Conservation (phyloP, 1,140 invertebrate genomes). For the Heliothis virescens region DNA sequence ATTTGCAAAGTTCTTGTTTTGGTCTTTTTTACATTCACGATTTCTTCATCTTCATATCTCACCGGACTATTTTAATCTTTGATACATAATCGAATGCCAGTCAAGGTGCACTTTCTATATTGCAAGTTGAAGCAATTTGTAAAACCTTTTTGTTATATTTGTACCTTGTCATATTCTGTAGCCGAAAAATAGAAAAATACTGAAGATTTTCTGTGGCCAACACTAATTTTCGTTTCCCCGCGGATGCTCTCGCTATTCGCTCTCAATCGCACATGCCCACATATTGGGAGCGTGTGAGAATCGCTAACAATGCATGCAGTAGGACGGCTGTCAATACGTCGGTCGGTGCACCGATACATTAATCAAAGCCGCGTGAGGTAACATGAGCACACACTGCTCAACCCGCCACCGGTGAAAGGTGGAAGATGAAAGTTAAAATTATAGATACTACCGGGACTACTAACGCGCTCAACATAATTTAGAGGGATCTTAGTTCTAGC, state of each 20-base stretch:
- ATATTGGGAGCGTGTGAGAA: conserved; percentile 41
- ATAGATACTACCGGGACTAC: background rate
- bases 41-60: conserved; percentile 27
- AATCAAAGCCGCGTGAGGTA: conserved; percentile 35
- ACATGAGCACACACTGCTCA: background rate
- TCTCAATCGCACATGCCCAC: background rate
- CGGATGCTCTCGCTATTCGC: background rate
- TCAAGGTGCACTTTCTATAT: conserved; percentile 19
- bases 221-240: too few relatives aligned
- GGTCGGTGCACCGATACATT: conserved; percentile 31
- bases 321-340: conserved; percentile 31
- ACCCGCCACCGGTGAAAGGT: conserved; percentile 14
- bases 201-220: too few relatives aligned
- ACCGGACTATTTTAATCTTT: conserved; percentile 9
- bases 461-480: background rate
- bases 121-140: too few relatives aligned
- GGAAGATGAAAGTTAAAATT: conserved; percentile 19
- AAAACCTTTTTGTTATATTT: too few relatives aligned
- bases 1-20: background rate
- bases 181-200: too few relatives aligned
- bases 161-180: too few relatives aligned
- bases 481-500: background rate
- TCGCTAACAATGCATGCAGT: conserved; percentile 46
- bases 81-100: conserved; percentile 24
- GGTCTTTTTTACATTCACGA: conserved; percentile 26